Evolutionary conservation across 1,140 invertebrate species (phyloP).

Genomic region (Hyposmocoma kahamanoa): DNA sequence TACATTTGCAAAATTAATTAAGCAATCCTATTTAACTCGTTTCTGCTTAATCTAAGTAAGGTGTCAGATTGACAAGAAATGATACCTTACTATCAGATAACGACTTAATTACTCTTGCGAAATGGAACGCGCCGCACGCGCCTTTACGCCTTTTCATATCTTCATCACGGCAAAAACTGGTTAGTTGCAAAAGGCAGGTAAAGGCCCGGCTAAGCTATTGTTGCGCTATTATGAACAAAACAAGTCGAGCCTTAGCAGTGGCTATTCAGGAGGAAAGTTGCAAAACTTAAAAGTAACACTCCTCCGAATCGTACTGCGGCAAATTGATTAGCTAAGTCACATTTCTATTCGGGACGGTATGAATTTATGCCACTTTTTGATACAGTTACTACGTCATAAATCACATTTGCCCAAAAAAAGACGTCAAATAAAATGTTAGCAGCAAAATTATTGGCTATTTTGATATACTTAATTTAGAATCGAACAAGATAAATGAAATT

Average conservation of each 20-base stretch:
- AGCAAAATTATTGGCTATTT: too few species aligned
- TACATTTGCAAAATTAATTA: constrained; percentile 25
- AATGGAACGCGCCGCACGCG: constrained; percentile 15
- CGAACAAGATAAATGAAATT: too few species aligned
- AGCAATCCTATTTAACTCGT: constrained; percentile 20
- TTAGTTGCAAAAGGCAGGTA: constrained; percentile 38
- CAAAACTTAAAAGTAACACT: background rate
- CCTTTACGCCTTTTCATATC: constrained; percentile 45
- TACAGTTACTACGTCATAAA: too few species aligned
- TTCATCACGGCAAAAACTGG: constrained; percentile 55
- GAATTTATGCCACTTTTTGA: too few species aligned
- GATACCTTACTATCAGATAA: constrained; percentile 22
- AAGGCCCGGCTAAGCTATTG: constrained; percentile 23
- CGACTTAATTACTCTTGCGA: constrained; percentile 53
- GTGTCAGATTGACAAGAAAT: constrained; percentile 14
- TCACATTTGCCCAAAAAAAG: too few species aligned
- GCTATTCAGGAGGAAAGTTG: constrained; percentile 29
- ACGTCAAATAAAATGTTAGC: too few species aligned
- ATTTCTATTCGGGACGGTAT: background rate
- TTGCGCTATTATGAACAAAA: constrained; percentile 41
- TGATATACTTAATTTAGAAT: too few species aligned
- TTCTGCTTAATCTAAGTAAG: constrained; percentile 18
- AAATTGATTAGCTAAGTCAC: constrained; percentile 11
- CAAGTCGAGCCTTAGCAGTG: constrained; percentile 32
- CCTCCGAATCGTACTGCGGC: constrained; percentile 1